Evolutionary conservation across 2,113 vertebrate genomes (phyloP).

Genomic region (Urocolius indicus): DNA sequence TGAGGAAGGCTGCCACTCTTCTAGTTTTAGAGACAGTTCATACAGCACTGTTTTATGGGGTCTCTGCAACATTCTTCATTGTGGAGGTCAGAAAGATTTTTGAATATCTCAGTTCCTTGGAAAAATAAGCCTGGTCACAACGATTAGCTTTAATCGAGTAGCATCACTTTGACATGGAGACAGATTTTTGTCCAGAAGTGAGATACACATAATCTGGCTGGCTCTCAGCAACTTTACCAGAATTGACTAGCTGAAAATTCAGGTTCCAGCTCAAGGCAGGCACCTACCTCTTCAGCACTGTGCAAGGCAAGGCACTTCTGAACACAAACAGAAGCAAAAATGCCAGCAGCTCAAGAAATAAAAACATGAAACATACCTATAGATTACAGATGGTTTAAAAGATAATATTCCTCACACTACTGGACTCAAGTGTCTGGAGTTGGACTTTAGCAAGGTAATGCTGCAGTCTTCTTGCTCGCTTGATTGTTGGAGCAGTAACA

Average conservation of each 20-base stretch:
- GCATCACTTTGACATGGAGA: neutral
- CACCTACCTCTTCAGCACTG: neutral
- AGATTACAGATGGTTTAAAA: neutral
- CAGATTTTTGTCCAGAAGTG: neutral
- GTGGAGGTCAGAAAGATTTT: neutral
- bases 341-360: neutral
- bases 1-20: neutral
- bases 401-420: neutral
- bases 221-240: neutral
- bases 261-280: neutral
- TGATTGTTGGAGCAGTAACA: neutral
- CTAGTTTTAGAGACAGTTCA: neutral
- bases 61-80: neutral
- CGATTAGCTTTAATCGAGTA: neutral
- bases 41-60: too few species aligned
- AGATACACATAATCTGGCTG: neutral
- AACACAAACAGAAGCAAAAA: neutral
- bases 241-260: neutral
- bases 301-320: neutral
- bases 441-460: neutral
- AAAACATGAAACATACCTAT: neutral
- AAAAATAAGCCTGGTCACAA: neutral
- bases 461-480: fast-evolving
- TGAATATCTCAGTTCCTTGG: neutral
- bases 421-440: neutral